These are phyloP conservation scores for Drosophila insularis DNA, from an alignment of 1,140 invertebrate species.

Conservation along the genomic window DNA sequence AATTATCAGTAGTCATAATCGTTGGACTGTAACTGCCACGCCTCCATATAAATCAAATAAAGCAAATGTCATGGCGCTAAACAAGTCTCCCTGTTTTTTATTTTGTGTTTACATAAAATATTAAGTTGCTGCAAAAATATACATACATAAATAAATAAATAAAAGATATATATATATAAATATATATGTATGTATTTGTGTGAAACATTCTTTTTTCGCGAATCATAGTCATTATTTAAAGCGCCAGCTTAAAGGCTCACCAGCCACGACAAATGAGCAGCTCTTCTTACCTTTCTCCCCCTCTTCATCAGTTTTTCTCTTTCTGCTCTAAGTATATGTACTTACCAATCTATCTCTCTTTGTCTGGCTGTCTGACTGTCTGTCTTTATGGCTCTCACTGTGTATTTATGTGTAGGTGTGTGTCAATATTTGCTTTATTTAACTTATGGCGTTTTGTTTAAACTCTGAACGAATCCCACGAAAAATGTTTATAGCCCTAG, in stretches of 20 bases:
- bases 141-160: neutral
- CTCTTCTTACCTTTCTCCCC: neutral
- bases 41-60: conserved; percentile 35
- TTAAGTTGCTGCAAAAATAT: conserved; percentile 54
- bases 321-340: conserved; percentile 4
- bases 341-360: conserved; percentile 15
- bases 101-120: conserved; percentile 51
- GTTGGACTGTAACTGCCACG: conserved; percentile 40
- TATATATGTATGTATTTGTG: conserved; percentile 20
- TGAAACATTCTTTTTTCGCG: conserved; percentile 43
- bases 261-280: conserved; percentile 62
- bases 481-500: conserved; percentile 39
- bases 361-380: neutral
- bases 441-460: conserved; percentile 69
- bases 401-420: conserved; percentile 15
- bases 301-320: neutral
- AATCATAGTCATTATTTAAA: conserved; percentile 76
- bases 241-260: conserved; percentile 68
- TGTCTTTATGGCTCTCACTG: neutral
- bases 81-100: conserved; percentile 36
- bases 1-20: conserved; percentile 28
- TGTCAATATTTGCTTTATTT: conserved; percentile 74
- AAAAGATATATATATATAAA: conserved; percentile 12
- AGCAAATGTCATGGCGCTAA: conserved; percentile 17
- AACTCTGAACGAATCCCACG: conserved; percentile 41